Evolutionary conservation across 2,888 invertebrate species (phyloP).

Genomic region (Rotaria macrura): DNA sequence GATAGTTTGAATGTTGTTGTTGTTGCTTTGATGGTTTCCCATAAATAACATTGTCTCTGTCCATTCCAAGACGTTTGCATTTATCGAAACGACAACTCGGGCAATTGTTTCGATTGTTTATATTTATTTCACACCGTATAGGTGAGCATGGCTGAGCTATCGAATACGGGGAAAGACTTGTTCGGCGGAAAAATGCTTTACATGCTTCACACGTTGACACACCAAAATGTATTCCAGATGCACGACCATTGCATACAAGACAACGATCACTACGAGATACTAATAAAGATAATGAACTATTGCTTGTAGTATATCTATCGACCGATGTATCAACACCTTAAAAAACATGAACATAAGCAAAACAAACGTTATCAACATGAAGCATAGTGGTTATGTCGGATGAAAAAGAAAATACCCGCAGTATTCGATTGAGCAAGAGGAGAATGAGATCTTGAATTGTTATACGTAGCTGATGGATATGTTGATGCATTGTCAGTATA

Average conservation of each 20-base stretch:
- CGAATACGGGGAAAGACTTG: not conserved
- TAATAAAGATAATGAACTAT: not conserved
- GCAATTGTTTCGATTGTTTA: not conserved
- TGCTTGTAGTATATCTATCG: not conserved
- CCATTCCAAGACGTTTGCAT: constrained; percentile 21
- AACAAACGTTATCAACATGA: too few relatives aligned
- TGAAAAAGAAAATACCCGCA: not conserved
- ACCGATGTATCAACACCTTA: too few relatives aligned
- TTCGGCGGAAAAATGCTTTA: constrained; percentile 22
- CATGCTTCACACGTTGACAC: constrained; percentile 23
- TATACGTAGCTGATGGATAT: not conserved
- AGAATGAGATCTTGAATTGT: not conserved
- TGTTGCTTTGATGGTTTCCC: constrained; percentile 13
- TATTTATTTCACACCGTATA: not conserved
- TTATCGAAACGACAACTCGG: constrained; percentile 13
- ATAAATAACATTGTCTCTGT: constrained; percentile 12
- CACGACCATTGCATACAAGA: not conserved
- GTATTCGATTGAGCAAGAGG: not conserved
- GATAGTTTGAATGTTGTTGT: not conserved
- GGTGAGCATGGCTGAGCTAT: not conserved
- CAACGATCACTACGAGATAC: not conserved
- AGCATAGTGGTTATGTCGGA: too few relatives aligned
- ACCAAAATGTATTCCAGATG: constrained; percentile 16
- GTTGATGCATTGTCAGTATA: not conserved
- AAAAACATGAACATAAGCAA: too few relatives aligned